phyloP scores from a whole-genome alignment of 1,140 invertebrate species.

The Antheraea pernyi region DNA sequence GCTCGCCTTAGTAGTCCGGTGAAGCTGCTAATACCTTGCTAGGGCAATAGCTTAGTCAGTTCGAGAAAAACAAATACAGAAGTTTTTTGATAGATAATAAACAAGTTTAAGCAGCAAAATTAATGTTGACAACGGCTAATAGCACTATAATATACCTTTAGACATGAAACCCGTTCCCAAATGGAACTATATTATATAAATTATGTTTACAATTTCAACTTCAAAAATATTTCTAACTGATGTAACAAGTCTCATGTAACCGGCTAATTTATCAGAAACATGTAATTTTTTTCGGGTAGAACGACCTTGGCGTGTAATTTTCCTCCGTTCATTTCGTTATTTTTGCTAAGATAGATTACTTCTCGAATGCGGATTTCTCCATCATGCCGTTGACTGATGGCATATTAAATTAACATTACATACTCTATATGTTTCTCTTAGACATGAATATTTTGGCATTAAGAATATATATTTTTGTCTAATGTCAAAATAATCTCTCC shows the following conservation, averaged over 20 bases:
- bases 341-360: conserved; percentile 1
- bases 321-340: not conserved
- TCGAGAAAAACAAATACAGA: too few relatives aligned
- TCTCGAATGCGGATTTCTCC: not conserved
- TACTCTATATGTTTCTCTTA: not conserved
- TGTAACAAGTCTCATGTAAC: not conserved
- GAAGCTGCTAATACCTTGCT: too few relatives aligned
- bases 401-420: conserved; percentile 2
- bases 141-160: too few relatives aligned
- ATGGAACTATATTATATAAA: not conserved
- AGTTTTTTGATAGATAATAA: too few relatives aligned
- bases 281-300: not conserved
- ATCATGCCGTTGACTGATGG: not conserved
- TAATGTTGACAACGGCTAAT: too few relatives aligned
- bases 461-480: not conserved
- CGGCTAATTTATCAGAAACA: not conserved
- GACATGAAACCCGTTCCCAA: not conserved
- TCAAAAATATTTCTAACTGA: not conserved
- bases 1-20: too few relatives aligned
- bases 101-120: too few relatives aligned
- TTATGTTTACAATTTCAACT: not conserved
- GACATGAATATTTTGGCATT: not conserved
- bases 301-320: not conserved
- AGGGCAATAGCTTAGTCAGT: too few relatives aligned
- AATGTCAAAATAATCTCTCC: too few relatives aligned